Evolutionary conservation across 2,888 invertebrate genomes (phyloP), one percentile per base, ranked within the genome.

Genomic region (Andrena haemorrhoa): DNA sequence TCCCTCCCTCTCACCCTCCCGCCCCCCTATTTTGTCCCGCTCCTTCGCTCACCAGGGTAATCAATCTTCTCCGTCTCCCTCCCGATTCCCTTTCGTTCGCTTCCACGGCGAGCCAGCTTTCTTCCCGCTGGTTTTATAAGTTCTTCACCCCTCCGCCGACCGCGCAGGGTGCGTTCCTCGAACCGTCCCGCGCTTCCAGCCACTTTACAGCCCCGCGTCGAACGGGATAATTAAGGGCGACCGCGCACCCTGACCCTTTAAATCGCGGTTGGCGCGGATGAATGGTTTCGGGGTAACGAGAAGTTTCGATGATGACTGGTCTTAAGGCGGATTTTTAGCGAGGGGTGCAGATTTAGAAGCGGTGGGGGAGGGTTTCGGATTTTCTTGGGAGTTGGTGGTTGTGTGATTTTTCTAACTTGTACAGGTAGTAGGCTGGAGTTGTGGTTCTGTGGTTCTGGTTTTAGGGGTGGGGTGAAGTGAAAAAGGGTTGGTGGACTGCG

Each of bases 1-100:
- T 63, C 29, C 58, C 53, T 64, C 56, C 60, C 49, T 63, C 49
- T 23, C 77, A 66, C 56, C 65, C 79, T 60, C 66, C 68, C 63
- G n/a, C 83, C 66, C 68, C 63, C 23, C 83, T 84, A 79, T 47
- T 77, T 35, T 68, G 75, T 82, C 64, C 82, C 66, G 75, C 53
- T 82, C 79, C 69, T 74, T 82, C 78, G 64, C 75, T 64, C 75
- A 29, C 75, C 60, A 64, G 26, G 84, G 81, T 74, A 84, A 81
- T 83, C 88, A 81, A 85, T 86, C 82, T 85, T 87, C 88, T 86
- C 81, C 84, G 83, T 76, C 80, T 87, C 88, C 86, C 81, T 84
- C 84, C 76, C 80, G 81, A 81, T 74, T 76, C 78, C 72, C 82
- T 87, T 71, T 68, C 75, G 73, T 73, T 76, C 65, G 70, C 35